Evolutionary conservation across 1,140 invertebrate genomes (phyloP).

Genomic region (Melanaphis sacchari): DNA sequence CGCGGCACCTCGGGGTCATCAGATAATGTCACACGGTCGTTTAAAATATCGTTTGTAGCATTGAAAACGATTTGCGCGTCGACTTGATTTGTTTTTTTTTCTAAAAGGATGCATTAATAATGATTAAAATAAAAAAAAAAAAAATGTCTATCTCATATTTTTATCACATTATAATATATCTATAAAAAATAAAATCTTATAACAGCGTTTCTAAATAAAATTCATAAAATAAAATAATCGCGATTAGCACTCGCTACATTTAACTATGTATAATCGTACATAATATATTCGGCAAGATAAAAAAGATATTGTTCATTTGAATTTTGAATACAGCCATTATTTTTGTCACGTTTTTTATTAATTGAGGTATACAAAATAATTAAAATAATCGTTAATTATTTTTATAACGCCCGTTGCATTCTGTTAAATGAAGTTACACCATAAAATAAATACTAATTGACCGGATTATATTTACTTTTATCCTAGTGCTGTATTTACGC

Average conservation of each 20-base stretch:
- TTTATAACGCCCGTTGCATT: background rate
- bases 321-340: background rate
- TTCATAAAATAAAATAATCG: too few relatives aligned
- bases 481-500: background rate
- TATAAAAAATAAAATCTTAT: background rate
- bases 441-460: background rate
- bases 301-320: background rate
- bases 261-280: too few relatives aligned
- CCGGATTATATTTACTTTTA: background rate
- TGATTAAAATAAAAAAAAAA: background rate
- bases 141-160: background rate
- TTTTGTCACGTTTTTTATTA: background rate
- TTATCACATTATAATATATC: background rate
- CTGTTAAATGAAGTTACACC: too few relatives aligned
- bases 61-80: background rate
- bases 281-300: background rate
- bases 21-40: background rate
- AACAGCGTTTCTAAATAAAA: too few relatives aligned
- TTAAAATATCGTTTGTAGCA: background rate
- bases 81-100: background rate
- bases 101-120: background rate
- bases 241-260: too few relatives aligned
- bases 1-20: background rate
- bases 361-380: background rate
- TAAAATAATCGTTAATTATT: background rate